Base-by-base conservation (phyloP, 2,888 invertebrate genomes). In the Neelides folsomi region DNA sequence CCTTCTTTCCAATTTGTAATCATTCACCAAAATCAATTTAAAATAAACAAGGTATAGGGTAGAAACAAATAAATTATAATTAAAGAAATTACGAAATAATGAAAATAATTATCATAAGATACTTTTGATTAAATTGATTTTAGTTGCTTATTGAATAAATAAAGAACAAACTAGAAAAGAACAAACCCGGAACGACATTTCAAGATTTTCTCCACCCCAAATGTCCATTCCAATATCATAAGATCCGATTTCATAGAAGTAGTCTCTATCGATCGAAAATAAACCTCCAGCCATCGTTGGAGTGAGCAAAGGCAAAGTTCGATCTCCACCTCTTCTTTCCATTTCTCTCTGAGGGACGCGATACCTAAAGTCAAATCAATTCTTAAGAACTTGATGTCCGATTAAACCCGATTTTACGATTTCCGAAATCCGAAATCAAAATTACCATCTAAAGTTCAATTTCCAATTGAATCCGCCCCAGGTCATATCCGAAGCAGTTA, bases 381-480 rank as follows among this genome's bases (percentile, higher is more conserved):
- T 8, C 9, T 36, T 15, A 8, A 42, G 12, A 6, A 9, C 42
- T 42, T 12, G 42, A 15, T 42, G 5, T 15, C 5, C 13, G 13
- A 42, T 19, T 7, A 12, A 46, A 5, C n/a, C 12, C 8, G 7
- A 12, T 18, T 44, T 27, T 20, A 44, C 12, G 34, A 15, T 9
- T 8, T 20, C 8, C 18, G 45, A 8, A 44, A 9, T 15, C 13
- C 45, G 7, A 18, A 18, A 39, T n/a, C 40, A 10, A 8, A 66
- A 76, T 76, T 72, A 88, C 94, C 94, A 95, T 75, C 97, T 82
- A 74, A 98, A 98, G 74, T 97, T 97, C 49, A 98, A 77, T 73
- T 95, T 95, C 97, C 97, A 97, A 74, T 97, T 98, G 74, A 98
- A 98, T 19, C 97, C 97, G 58, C 97, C 97, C 95, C 97, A 98